phyloP scores from a whole-genome alignment of 2,113 vertebrate species.

The Amblyopsis rosae region DNA sequence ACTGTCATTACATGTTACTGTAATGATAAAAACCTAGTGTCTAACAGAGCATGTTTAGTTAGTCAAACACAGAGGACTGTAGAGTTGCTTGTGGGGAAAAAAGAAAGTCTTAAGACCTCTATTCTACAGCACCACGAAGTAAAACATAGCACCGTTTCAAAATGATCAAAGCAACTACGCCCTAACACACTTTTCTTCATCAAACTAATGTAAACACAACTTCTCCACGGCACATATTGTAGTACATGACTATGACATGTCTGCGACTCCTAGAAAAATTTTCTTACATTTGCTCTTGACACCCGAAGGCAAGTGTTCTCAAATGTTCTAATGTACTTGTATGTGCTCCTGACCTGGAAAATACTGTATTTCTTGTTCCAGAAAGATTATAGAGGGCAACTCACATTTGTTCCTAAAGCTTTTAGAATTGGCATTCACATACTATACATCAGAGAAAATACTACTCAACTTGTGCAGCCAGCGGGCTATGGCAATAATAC shows the following conservation, averaged over 20 bases:
- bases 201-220: conserved; percentile 78
- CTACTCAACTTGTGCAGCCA: conserved; percentile 73
- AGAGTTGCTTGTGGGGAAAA: conserved; percentile 56
- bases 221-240: conserved; percentile 65
- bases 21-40: conserved; percentile 64
- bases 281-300: conserved; percentile 58
- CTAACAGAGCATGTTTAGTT: conserved; percentile 60
- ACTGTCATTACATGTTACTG: conserved; percentile 68
- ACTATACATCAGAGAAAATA: conserved; percentile 72
- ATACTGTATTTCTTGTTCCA: conserved; percentile 60
- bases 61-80: conserved; percentile 63
- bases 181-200: conserved; percentile 65
- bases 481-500: conserved; percentile 73
- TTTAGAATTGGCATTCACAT: conserved; percentile 66
- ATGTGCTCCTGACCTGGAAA: conserved; percentile 60
- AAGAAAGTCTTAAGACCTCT: conserved; percentile 56
- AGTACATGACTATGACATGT: conserved; percentile 66
- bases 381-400: conserved; percentile 64
- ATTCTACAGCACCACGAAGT: conserved; percentile 81
- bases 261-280: conserved; percentile 54
- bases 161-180: conserved; percentile 77
- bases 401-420: conserved; percentile 73
- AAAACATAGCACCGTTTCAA: conserved; percentile 82
- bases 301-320: conserved; percentile 64
- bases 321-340: conserved; percentile 58